A percentile compares a stretch with the other conserved stretches of the same genome.
phyloP scores from a whole-genome alignment of 1,140 invertebrate genomes.

The Magallana angulata region DNA sequence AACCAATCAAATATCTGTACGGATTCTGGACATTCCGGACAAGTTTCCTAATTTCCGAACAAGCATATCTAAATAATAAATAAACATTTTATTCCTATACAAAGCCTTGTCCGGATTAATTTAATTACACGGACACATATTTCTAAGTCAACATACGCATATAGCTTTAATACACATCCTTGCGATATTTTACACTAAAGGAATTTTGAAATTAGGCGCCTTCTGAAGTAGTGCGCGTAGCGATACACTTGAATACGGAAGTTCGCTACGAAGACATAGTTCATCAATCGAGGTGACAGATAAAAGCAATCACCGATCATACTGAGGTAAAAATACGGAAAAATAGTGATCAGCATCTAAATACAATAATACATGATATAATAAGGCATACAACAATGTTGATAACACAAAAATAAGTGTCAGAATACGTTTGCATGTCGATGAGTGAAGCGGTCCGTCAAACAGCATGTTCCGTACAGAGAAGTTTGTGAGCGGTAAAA shows the following conservation, averaged over 20 bases:
- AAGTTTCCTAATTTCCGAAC: too few relatives aligned
- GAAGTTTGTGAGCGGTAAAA: background rate
- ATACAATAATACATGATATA: background rate
- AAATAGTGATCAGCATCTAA: background rate
- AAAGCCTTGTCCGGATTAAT: too few relatives aligned
- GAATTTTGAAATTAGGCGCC: background rate
- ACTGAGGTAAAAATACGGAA: background rate
- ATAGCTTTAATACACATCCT: background rate
- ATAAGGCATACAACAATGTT: background rate
- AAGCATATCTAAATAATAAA: background rate
- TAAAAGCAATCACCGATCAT: background rate
- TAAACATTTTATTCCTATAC: background rate
- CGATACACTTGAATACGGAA: background rate
- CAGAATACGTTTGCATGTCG: background rate
- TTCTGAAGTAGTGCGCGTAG: background rate
- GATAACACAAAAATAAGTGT: background rate
- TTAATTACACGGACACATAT: too few relatives aligned
- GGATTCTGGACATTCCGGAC: background rate
- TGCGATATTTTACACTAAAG: background rate
- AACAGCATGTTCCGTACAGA: background rate
- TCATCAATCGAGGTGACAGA: background rate
- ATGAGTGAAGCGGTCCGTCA: conserved; percentile 11
- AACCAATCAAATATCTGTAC: background rate
- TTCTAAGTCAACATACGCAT: background rate
- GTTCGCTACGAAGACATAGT: background rate